These are phyloP conservation scores for Drosophila insularis DNA, from an alignment of 1,140 invertebrate species.

Conservation along the genomic window DNA sequence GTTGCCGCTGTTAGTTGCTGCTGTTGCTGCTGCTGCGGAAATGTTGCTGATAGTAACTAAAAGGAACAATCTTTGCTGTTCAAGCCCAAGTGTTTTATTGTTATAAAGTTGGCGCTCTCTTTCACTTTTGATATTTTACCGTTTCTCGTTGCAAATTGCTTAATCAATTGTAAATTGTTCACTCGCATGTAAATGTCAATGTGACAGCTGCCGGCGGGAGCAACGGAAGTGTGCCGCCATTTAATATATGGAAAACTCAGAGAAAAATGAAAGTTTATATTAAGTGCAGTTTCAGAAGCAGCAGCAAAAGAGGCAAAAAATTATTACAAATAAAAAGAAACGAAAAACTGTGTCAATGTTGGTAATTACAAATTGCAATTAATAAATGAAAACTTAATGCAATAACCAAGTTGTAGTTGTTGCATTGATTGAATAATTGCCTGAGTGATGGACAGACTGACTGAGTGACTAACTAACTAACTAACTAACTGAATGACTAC, in stretches of 20 bases:
- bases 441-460: constrained; percentile 21
- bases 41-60: constrained; percentile 24
- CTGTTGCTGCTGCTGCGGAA: neutral
- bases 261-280: constrained; percentile 55
- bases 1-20: constrained; percentile 19
- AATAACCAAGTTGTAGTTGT: constrained; percentile 12
- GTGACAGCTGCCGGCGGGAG: constrained; percentile 49
- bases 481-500: constrained; percentile 2
- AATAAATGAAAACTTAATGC: constrained; percentile 61
- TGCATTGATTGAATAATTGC: constrained; percentile 48
- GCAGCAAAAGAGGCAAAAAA: constrained; percentile 11
- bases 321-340: constrained; percentile 5
- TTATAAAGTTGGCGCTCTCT: neutral
- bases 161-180: constrained; percentile 61
- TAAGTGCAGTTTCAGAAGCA: constrained; percentile 17
- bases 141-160: constrained; percentile 43
- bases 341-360: constrained; percentile 58
- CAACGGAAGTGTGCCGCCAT: constrained; percentile 49
- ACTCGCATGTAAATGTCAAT: constrained; percentile 61
- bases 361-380: constrained; percentile 57
- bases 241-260: constrained; percentile 52
- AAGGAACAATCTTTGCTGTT: no score
- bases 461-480: constrained; percentile 20
- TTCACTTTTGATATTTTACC: neutral
- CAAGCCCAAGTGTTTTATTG: constrained; percentile 3